Percentiles rank a stretch among this genome's conserved stretches.
phyloP scores from a whole-genome alignment of 2,797 vertebrate species.

The Trachops cirrhosus region DNA sequence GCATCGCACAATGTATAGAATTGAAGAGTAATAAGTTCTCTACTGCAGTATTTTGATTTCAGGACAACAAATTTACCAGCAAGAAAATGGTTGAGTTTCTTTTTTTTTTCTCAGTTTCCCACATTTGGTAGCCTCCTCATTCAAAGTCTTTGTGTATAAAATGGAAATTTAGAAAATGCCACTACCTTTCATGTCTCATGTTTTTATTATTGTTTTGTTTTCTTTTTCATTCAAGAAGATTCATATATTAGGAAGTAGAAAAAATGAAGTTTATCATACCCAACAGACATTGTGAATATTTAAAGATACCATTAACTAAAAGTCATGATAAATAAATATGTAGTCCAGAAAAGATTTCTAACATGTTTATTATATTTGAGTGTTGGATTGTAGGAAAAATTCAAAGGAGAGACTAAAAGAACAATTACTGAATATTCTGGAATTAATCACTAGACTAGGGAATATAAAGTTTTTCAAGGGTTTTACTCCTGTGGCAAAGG shows the following conservation, averaged over 20 bases:
- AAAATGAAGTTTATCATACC: not conserved
- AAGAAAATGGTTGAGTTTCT: not conserved
- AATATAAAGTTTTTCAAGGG: not conserved
- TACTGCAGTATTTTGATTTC: not conserved
- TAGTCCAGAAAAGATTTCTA: not conserved
- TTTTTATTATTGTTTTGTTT: not conserved
- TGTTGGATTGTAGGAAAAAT: not conserved
- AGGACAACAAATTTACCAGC: not conserved
- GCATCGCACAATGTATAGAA: not conserved
- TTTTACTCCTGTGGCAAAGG: not conserved
- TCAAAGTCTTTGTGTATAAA: not conserved
- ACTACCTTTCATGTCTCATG: not conserved
- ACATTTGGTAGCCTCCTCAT: not conserved
- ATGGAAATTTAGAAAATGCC: not conserved
- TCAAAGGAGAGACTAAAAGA: not conserved
- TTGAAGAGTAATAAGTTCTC: slow-evolving; percentile 19
- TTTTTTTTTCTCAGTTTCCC: not conserved
- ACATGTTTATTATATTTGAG: not conserved
- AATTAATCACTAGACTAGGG: not conserved
- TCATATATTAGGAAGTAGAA: not conserved
- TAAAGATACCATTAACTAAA: not conserved
- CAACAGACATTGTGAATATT: not conserved
- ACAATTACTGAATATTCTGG: not conserved
- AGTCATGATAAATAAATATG: not conserved
- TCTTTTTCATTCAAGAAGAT: not conserved